Evolutionary conservation across 2,113 vertebrate genomes (phyloP), one percentile per base, ranked within the genome.

Genomic region (Rhea pennata): DNA sequence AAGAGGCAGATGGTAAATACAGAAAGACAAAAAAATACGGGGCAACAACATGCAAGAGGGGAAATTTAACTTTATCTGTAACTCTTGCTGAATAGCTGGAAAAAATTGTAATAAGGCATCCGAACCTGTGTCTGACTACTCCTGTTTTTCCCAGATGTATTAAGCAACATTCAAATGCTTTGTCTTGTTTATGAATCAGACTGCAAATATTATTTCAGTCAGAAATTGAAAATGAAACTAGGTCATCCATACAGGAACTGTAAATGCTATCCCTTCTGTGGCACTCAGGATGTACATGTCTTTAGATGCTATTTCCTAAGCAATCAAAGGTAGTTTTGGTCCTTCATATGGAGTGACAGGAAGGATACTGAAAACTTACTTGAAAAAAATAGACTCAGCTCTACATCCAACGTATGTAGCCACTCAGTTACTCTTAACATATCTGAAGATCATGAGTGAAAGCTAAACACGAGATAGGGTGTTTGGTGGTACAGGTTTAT

Each of bases 231-330:
- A 50, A 4, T 21, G 23, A 73, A 83, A 36, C 4, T 7, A 64
- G 0, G 1, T 15, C 29, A 46, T 27, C 12, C 1, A 2, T 6
- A 33, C 0, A 84, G 40, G 80, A 65, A 53, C 44, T 5, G 9
- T 53, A 29, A 0, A 0, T 46, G 22, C 16, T 58, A 26, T 3
- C 5, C 10, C 6, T 90, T 50, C 36, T 15, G 23, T 11, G 17
- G 23, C 31, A 56, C 39, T 42, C 53, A 54, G 7, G 15, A 33
- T 40, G 10, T 26, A 4, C 0, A 7, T 9, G 10, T 29, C 44
- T 21, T 70, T 56, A 66, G 33, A 44, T 29, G 17, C 6, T 8
- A 27, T 65, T 85, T 85, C 6, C 67, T 48, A 44, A 80, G 3
- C 10, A 53, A 2, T 10, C 22, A 36, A 61, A 91, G 16, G 24